A percentile compares a stretch with the other conserved stretches of the same genome.
phyloP scores from a whole-genome alignment of 2,888 invertebrate species.

The Limnephilus rhombicus region DNA sequence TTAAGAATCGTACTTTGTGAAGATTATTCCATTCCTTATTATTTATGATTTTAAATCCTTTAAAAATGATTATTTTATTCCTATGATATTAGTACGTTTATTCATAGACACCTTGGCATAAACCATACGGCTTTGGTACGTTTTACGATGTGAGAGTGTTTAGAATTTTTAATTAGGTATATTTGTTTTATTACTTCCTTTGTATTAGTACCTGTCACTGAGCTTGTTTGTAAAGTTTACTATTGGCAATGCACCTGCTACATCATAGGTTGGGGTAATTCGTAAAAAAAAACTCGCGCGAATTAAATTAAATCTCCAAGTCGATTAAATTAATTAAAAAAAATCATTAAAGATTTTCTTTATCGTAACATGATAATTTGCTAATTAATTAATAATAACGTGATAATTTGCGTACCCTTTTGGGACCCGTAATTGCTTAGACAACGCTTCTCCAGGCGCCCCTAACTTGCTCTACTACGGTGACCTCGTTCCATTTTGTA shows the following conservation, averaged over 20 bases:
- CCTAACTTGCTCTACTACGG: neutral
- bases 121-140: neutral
- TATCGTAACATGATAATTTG: neutral
- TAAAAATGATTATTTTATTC: neutral
- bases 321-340: neutral
- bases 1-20: neutral
- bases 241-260: neutral
- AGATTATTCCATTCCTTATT: neutral
- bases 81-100: neutral
- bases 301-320: neutral
- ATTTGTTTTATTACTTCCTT: conserved; percentile 1
- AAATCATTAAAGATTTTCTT: no score
- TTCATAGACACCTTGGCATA: neutral
- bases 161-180: neutral
- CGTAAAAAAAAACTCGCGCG: no score
- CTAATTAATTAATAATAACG: no score
- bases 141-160: neutral
- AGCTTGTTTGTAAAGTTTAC: neutral
- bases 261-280: neutral
- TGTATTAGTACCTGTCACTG: neutral
- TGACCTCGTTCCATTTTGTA: neutral
- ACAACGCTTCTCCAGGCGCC: neutral
- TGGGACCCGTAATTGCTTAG: neutral
- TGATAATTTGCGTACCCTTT: neutral
- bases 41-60: neutral